These are phyloP conservation scores for Sigmodon hispidus DNA, from an alignment of 2,113 vertebrate genomes.

Conservation along the genomic window DNA sequence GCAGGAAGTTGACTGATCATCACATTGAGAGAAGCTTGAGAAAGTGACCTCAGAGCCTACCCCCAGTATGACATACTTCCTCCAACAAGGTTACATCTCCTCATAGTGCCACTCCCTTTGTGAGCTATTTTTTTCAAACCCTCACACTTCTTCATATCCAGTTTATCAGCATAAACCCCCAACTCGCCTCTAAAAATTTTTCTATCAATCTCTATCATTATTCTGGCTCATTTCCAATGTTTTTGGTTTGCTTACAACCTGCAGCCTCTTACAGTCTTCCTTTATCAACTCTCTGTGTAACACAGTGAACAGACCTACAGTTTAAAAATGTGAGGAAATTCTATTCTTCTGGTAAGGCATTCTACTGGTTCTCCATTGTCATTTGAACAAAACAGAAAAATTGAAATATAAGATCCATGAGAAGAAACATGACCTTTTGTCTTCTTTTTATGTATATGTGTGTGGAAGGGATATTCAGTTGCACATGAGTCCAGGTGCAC, in stretches of 20 bases:
- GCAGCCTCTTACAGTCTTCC: background rate
- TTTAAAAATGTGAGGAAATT: background rate
- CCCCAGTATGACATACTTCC: too few species aligned
- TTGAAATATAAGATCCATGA: background rate
- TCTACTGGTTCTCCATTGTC: background rate
- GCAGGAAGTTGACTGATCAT: too few species aligned
- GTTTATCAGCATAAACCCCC: background rate
- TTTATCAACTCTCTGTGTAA: background rate
- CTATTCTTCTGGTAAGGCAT: background rate
- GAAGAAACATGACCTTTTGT: background rate
- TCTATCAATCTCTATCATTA: background rate
- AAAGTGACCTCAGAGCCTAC: too few species aligned
- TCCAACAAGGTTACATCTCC: too few species aligned
- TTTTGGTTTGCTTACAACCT: background rate
- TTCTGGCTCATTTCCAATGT: background rate
- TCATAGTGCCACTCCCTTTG: too few species aligned
- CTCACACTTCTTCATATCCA: background rate
- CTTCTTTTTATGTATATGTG: background rate
- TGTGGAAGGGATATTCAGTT: background rate
- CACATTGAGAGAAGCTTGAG: too few species aligned
- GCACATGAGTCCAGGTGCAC: background rate
- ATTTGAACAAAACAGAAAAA: background rate
- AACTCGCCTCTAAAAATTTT: background rate
- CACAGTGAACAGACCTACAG: background rate
- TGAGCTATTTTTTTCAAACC: too few species aligned